A percentile compares a stretch with the other conserved stretches of the same genome.
Conservation (phyloP, 1,140 invertebrate species). For the Lordiphosa clarofinis region DNA sequence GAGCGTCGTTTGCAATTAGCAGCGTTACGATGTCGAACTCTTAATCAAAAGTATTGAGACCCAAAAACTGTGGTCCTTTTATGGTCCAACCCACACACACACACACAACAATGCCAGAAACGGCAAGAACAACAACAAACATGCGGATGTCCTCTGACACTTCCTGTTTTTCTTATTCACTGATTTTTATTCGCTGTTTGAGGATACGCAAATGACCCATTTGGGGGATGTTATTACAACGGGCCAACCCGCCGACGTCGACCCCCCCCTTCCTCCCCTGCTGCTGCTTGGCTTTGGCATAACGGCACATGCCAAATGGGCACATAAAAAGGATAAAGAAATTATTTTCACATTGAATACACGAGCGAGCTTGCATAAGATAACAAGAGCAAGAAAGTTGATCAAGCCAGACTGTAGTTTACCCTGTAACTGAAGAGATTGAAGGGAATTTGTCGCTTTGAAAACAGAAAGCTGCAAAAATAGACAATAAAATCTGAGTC, state of each 20-base stretch:
- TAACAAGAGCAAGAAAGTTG: conserved; percentile 15
- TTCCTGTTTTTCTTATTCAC: conserved; percentile 79
- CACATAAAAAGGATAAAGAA: conserved; percentile 80
- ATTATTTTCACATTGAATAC: conserved; percentile 79
- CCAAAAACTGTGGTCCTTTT: conserved; percentile 56
- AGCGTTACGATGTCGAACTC: conserved; percentile 68
- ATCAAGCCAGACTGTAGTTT: too few relatives aligned
- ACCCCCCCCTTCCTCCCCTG: conserved; percentile 12
- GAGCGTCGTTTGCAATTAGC: conserved; percentile 75
- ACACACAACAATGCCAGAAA: conserved; percentile 15
- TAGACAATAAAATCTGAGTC: too few relatives aligned
- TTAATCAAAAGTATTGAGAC: conserved; percentile 74
- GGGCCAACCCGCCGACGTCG: conserved; percentile 41
- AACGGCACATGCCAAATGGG: conserved; percentile 79
- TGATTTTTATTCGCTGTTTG: conserved; percentile 80
- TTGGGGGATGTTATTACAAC: conserved; percentile 80
- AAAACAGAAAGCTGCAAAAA: too few relatives aligned
- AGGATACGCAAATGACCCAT: conserved; percentile 80
- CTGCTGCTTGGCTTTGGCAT: conserved; percentile 43
- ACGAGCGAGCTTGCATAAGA: conserved; percentile 42
- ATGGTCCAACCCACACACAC: conserved; percentile 30
- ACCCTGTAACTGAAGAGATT: too few relatives aligned
- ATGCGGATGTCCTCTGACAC: conserved; percentile 78
- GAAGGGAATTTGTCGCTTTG: too few relatives aligned
- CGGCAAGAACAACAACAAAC: conserved; percentile 51